phyloP scores from a whole-genome alignment of 2,797 vertebrate species.

The Acanthurus lineatus region DNA sequence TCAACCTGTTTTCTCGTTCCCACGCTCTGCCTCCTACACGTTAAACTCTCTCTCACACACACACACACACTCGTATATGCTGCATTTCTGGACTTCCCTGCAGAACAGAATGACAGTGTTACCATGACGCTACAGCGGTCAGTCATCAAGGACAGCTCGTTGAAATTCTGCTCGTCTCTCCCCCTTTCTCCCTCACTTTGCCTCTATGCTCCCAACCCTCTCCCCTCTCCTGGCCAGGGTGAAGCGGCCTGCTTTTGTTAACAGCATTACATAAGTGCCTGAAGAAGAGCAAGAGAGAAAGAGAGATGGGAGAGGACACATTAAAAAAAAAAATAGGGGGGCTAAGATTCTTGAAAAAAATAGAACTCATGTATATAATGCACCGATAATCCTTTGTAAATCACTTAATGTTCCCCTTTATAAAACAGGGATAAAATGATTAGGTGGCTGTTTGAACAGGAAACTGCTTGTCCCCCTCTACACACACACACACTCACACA shows the following conservation, averaged over 20 bases:
- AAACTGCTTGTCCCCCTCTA: slow-evolving; percentile 41
- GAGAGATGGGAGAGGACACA: slow-evolving; percentile 14
- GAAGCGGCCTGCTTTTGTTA: slow-evolving; percentile 78
- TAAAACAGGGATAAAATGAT: slow-evolving; percentile 81
- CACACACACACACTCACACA: too few species aligned
- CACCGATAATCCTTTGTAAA: slow-evolving; percentile 78
- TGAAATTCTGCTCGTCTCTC: slow-evolving; percentile 72
- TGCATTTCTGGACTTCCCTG: slow-evolving; percentile 44
- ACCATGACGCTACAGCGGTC: slow-evolving; percentile 62
- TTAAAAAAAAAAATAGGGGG: slow-evolving; percentile 22
- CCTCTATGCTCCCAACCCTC: slow-evolving; percentile 49
- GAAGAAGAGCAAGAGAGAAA: slow-evolving; percentile 33
- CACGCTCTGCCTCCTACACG: slow-evolving; percentile 11
- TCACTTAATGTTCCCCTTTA: slow-evolving; percentile 75
- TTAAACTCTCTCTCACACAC: slow-evolving; percentile 6
- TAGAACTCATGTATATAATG: slow-evolving; percentile 70
- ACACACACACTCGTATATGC: not conserved
- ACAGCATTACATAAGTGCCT: slow-evolving; percentile 79
- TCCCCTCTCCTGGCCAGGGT: slow-evolving; percentile 48
- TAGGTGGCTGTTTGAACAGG: slow-evolving; percentile 65
- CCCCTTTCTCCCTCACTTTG: slow-evolving; percentile 53
- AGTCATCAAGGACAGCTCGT: slow-evolving; percentile 72
- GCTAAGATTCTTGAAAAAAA: slow-evolving; percentile 47
- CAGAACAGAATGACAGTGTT: slow-evolving; percentile 62
- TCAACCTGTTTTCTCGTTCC: slow-evolving; percentile 45